Evolutionary conservation across 2,888 invertebrate species (phyloP), one percentile per base, ranked within the genome.

Genomic region (Piscicola geometra): DNA sequence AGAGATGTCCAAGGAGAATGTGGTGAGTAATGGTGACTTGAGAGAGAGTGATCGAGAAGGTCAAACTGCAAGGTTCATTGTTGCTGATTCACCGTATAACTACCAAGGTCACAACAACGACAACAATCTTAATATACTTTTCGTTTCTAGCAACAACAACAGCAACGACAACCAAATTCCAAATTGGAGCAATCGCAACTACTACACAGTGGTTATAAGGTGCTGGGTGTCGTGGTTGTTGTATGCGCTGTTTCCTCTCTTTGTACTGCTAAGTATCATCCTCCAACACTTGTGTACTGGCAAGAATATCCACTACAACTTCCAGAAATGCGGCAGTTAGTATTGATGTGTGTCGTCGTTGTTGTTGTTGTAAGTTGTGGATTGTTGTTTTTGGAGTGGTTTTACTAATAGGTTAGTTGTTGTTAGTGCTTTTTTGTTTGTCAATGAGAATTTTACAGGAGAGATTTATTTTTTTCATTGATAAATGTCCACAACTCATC

Each of bases 161-260:
- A 9, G 9, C 41, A 41, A 9, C 41, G 15, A 5, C 5, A 41
- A 41, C n/a, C n/a, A n/a, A n/a, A n/a, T n/a, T n/a, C n/a, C n/a
- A n/a, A n/a, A n/a, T n/a, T n/a, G n/a, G 28, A 32, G 70, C n/a
- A 25, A 41, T 36, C 32, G 12, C 30, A 36, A 21, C 32, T 28
- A 28, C 18, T 0, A 3, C 21, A 64, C 30, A 3, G 52, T 30
- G n/a, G 25, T 28, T 15, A 30, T 30, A 15, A 36, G 50, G 5
- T 71, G 71, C 30, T 71, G 71, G 71, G 52, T 50, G 21, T 12
- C 28, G 30, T 71, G 71, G 71, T 30, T 71, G 3, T 28, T 71
- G 1, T 2, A 36, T 32, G 30, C 52, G 5, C 15, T 50, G 30
- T 30, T 71, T 28, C 71, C 71, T 1, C 0, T 30, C 30, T 0